phyloP scores from a whole-genome alignment of 2,113 vertebrate species.

The Stegastes partitus region DNA sequence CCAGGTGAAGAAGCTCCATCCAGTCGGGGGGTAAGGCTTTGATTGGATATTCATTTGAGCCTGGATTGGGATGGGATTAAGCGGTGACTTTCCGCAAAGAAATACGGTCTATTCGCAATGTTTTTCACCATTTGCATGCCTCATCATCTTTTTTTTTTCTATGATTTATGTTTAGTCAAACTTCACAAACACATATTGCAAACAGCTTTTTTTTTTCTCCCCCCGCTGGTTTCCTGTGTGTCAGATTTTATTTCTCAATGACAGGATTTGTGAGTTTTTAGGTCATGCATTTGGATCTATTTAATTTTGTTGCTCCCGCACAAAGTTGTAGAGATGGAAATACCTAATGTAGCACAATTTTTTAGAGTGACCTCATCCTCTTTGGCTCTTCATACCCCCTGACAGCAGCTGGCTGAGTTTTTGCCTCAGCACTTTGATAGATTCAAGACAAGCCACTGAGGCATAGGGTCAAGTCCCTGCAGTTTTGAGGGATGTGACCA shows the following conservation, averaged over 20 bases:
- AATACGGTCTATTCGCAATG: constrained; percentile 14
- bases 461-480: constrained; percentile 74
- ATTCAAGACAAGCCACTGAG: constrained; percentile 76
- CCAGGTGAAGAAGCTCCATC: constrained; percentile 48
- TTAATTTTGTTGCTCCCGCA: constrained; percentile 23
- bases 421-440: constrained; percentile 76
- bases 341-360: constrained; percentile 57
- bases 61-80: constrained; percentile 19
- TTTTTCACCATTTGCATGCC: constrained; percentile 8
- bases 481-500: constrained; percentile 71
- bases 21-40: constrained; percentile 26
- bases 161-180: constrained; percentile 30
- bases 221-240: constrained; percentile 23
- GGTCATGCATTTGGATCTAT: constrained; percentile 42
- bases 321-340: constrained; percentile 60
- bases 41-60: constrained; percentile 30
- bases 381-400: constrained; percentile 61
- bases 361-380: constrained; percentile 72
- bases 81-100: constrained; percentile 11
- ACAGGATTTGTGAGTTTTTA: constrained; percentile 20
- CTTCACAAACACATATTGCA: constrained; percentile 16
- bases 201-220: constrained; percentile 26
- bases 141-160: constrained; percentile 18
- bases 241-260: constrained; percentile 8
- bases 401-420: constrained; percentile 68